Conservation (phyloP, 1,140 invertebrate genomes). For the Drosophila sp. region DNA sequence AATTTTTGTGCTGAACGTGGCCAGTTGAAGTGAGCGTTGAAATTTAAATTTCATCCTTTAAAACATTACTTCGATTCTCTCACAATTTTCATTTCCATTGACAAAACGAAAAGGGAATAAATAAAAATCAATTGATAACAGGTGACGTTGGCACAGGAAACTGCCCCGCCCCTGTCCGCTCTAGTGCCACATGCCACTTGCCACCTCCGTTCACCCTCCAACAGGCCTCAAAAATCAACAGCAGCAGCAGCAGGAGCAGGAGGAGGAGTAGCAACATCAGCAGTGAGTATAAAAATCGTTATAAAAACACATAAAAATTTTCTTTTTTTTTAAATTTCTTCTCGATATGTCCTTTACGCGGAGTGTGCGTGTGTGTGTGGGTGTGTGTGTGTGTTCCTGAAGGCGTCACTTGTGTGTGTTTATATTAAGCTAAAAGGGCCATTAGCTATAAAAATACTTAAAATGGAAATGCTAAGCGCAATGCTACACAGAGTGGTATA, state of each 20-base stretch:
- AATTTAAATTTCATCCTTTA: neutral
- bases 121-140: constrained; percentile 79
- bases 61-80: neutral
- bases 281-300: constrained; percentile 54
- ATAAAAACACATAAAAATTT: constrained; percentile 58
- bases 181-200: neutral
- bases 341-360: neutral
- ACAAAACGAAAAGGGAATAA: constrained; percentile 21
- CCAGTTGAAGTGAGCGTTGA: neutral
- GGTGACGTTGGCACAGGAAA: constrained; percentile 72
- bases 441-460: constrained; percentile 81
- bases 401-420: constrained; percentile 66
- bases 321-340: constrained; percentile 43
- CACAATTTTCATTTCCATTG: constrained; percentile 1
- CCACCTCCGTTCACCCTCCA: neutral
- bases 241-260: constrained; percentile 22
- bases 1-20: constrained; percentile 12
- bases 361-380: neutral
- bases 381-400: constrained; percentile 16
- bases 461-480: constrained; percentile 71
- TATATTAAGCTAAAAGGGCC: constrained; percentile 77
- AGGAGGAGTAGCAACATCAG: constrained; percentile 11
- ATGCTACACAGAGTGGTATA: constrained; percentile 54
- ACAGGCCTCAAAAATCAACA: constrained; percentile 18
- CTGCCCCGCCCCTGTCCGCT: neutral